phyloP scores from a whole-genome alignment of 2,888 invertebrate species.

The Amphimallon solstitiale region DNA sequence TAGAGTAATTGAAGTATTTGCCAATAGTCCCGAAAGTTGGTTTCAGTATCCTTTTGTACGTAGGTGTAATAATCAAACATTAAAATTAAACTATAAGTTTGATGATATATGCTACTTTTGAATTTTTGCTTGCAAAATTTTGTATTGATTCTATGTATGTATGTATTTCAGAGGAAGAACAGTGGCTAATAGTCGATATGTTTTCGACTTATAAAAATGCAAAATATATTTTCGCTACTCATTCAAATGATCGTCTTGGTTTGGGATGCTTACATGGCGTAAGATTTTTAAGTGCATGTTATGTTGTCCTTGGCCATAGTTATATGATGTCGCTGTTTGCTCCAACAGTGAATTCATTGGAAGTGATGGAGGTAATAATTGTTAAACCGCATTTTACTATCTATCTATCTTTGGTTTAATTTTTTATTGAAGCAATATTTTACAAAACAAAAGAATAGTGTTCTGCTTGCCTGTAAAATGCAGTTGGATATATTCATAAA shows the following conservation, averaged over 20 bases:
- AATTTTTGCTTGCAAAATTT: neutral
- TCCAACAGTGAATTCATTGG: constrained; percentile 57
- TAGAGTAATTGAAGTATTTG: too few species aligned
- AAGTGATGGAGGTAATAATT: constrained; percentile 58
- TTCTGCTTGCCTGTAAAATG: too few species aligned
- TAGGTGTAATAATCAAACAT: too few species aligned
- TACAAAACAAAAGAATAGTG: too few species aligned
- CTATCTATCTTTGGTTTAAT: too few species aligned
- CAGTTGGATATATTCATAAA: too few species aligned
- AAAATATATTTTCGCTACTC: constrained; percentile 45
- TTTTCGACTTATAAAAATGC: constrained; percentile 51
- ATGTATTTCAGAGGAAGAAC: constrained; percentile 15
- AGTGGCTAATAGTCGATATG: constrained; percentile 15
- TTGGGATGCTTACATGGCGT: constrained; percentile 64
- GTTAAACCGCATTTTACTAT: neutral
- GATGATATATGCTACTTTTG: too few species aligned
- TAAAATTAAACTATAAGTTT: too few species aligned
- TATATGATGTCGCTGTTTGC: constrained; percentile 57
- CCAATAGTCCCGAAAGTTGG: too few species aligned
- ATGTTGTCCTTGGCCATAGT: constrained; percentile 64
- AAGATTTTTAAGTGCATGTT: constrained; percentile 64
- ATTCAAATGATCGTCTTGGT: constrained; percentile 39
- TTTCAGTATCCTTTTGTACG: too few species aligned
- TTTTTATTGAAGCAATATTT: too few species aligned
- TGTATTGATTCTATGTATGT: too few species aligned